Evolutionary conservation across 2,888 invertebrate genomes (phyloP), one percentile per base, ranked within the genome.

Genomic region (Limnephilus rhombicus): DNA sequence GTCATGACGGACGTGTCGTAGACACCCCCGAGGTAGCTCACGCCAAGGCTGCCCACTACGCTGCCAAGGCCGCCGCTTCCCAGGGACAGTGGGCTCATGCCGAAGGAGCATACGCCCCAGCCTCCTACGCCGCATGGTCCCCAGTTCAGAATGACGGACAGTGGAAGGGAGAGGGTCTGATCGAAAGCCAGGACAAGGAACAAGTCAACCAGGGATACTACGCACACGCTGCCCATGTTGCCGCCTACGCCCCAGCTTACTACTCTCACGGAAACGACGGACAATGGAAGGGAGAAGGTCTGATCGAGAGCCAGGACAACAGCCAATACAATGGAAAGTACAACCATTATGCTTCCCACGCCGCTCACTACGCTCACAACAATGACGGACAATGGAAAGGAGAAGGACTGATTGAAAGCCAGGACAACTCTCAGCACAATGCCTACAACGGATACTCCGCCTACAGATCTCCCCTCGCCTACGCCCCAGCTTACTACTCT

Each of bases 1-100:
- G 96, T 45, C 96, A 96, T 93, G 96, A 96, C 94, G 96, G 96
- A 53, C 96, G 96, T 95, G 97, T 97, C 94, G 95, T 97, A 94
- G 97, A 97, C 95, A 97, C 97, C 89, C 92, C 95, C 96, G 97
- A 97, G 95, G 97, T 97, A 80, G 97, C 97, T 93, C 96, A 96
- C 90, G 97, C 97, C 89, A 96, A 97, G 85, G 95, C 95, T 93
- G 92, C 92, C 31, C 97, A 97, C 95, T 95, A 97, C 92, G 95
- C 96, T 90, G 97, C 97, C 90, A 96, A 97, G 85, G 95, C 96
- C 93, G 92, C 91, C 24, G 93, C 93, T 88, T 81, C 92, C 80
- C 90, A 90, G 41, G 93, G 91, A 83, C 87, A 82, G 24, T 89
- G 41, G 37, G 80, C 68, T 37, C 85, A 34, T 13, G 91, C 86